A percentile compares a stretch with the other conserved stretches of the same genome.
Conservation (phyloP, 1,140 invertebrate genomes). For the Metopolophium dirhodum region DNA sequence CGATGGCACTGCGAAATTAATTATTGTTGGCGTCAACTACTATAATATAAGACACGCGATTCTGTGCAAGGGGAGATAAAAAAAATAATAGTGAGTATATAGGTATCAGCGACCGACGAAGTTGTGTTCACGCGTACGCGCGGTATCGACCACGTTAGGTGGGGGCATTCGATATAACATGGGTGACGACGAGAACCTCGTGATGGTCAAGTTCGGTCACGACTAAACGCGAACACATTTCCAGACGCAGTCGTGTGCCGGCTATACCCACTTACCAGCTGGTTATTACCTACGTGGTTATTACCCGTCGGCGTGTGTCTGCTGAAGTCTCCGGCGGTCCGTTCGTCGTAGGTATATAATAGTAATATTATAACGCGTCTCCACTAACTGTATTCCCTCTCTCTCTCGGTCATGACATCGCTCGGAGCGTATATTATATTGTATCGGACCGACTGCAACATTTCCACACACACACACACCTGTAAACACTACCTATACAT, state of each 20-base stretch:
- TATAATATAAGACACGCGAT: not conserved
- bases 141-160: too few relatives aligned
- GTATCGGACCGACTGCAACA: not conserved
- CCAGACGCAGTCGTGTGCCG: not conserved
- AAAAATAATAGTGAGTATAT: not conserved
- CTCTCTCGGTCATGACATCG: not conserved
- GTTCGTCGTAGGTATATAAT: not conserved
- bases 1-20: not conserved
- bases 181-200: not conserved
- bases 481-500: not conserved
- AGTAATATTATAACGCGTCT: not conserved
- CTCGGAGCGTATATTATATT: too few relatives aligned
- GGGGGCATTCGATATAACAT: not conserved
- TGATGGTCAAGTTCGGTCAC: not conserved
- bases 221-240: conserved; percentile 15
- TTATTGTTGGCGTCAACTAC: not conserved
- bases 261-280: not conserved
- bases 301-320: not conserved
- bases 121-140: not conserved
- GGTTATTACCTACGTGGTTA: not conserved
- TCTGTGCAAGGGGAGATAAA: not conserved
- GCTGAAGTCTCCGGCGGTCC: not conserved
- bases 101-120: too few relatives aligned
- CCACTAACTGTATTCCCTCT: conserved; percentile 11
- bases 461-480: not conserved